Conservation (phyloP, 2,888 invertebrate species). For the Hyposoter didymator region DNA sequence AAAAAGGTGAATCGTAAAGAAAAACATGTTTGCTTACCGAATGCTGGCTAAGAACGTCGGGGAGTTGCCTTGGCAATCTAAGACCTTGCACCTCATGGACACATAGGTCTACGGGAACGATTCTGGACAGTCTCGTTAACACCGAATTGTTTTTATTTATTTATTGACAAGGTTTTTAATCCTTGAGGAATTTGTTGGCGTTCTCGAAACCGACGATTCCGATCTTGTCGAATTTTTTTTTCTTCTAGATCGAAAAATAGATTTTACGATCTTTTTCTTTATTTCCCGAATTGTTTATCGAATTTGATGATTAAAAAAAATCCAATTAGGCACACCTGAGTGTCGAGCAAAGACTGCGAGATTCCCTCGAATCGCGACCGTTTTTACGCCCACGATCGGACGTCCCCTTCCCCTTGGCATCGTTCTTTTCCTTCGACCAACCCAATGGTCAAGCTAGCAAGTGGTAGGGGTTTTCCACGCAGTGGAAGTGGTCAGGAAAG, state of each 20-base stretch:
- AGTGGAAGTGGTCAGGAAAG: slow-evolving; percentile 28
- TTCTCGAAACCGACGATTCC: background rate
- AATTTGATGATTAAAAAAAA: slow-evolving; percentile 27
- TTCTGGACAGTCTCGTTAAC: slow-evolving; percentile 59
- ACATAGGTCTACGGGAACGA: slow-evolving; percentile 77
- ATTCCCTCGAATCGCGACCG: slow-evolving; percentile 67
- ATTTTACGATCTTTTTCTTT: background rate
- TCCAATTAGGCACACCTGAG: slow-evolving; percentile 59
- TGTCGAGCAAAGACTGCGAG: slow-evolving; percentile 74
- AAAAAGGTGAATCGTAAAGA: slow-evolving; percentile 16
- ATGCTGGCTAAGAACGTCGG: slow-evolving; percentile 82
- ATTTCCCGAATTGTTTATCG: slow-evolving; percentile 19
- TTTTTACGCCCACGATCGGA: slow-evolving; percentile 75
- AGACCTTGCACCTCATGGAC: slow-evolving; percentile 83
- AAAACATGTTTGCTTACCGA: slow-evolving; percentile 78
- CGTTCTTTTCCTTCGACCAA: slow-evolving; percentile 26
- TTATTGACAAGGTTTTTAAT: background rate
- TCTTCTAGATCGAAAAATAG: background rate
- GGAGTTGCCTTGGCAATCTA: slow-evolving; percentile 83
- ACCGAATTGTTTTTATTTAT: slow-evolving; percentile 16
- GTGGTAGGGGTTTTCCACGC: slow-evolving; percentile 24
- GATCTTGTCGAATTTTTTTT: slow-evolving; percentile 22
- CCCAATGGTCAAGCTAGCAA: background rate
- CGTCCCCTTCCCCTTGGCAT: slow-evolving; percentile 67
- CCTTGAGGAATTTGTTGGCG: background rate